Evolutionary conservation across 92 coral and sea anemone genomes (phyloP).

Genomic region (Anthopleura xanthogrammica): DNA sequence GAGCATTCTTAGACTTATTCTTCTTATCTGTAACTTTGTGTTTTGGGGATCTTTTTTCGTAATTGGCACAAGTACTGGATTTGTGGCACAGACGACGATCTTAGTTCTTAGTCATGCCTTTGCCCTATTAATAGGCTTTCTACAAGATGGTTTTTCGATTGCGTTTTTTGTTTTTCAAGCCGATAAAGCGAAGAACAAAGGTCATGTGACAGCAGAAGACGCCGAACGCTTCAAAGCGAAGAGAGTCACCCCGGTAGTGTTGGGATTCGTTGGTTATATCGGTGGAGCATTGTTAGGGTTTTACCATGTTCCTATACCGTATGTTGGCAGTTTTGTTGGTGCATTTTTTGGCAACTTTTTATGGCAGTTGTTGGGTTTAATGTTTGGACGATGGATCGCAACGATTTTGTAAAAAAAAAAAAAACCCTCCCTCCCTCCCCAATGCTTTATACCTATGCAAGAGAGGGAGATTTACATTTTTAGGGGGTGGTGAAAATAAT

Average conservation of each 20-base stretch:
- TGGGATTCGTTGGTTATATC: constrained; percentile 76
- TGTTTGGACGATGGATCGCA: constrained; percentile 82
- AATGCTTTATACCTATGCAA: too few species aligned
- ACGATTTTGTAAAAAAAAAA: constrained; percentile 43
- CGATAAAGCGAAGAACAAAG: constrained; percentile 62
- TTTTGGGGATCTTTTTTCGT: constrained; percentile 60
- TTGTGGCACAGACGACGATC: constrained; percentile 71
- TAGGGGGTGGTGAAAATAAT: too few species aligned
- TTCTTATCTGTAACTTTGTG: constrained; percentile 51
- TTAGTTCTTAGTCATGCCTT: constrained; percentile 45
- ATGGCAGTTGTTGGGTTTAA: constrained; percentile 66
- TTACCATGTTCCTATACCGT: constrained; percentile 59
- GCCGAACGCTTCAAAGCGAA: constrained; percentile 89
- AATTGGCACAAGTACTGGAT: constrained; percentile 66
- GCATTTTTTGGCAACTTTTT: constrained; percentile 67
- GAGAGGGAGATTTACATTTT: too few species aligned
- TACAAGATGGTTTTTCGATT: constrained; percentile 66
- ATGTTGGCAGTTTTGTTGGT: constrained; percentile 60
- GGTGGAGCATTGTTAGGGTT: constrained; percentile 70
- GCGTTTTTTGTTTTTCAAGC: constrained; percentile 55
- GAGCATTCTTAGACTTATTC: constrained; percentile 50
- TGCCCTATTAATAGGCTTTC: constrained; percentile 51
- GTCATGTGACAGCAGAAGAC: constrained; percentile 78
- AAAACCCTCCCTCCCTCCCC: too few species aligned
- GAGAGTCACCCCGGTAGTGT: constrained; percentile 70